A percentile compares a stretch with the other conserved stretches of the same genome.
Evolutionary conservation across 2,113 vertebrate genomes (phyloP).

Genomic region (Cranoglanis bouderius): DNA sequence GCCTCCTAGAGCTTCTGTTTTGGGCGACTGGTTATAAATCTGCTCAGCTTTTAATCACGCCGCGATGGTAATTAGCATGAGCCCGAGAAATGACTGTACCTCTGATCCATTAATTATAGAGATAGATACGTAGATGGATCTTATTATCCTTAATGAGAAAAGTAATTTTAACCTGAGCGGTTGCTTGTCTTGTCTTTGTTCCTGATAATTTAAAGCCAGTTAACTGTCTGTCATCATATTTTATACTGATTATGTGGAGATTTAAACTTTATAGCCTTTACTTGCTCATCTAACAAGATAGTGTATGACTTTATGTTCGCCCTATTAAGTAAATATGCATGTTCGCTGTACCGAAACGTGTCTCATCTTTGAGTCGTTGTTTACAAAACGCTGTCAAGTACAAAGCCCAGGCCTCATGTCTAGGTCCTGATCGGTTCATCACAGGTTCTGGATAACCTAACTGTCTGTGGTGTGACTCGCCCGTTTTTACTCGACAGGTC

Average conservation of each 20-base stretch:
- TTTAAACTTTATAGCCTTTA: constrained; percentile 15
- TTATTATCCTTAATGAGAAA: constrained; percentile 40
- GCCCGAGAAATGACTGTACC: constrained; percentile 5
- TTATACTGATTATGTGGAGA: constrained; percentile 9
- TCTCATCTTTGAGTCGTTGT: not conserved
- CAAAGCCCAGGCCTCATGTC: not conserved
- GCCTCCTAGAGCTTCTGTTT: constrained; percentile 9
- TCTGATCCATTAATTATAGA: constrained; percentile 36
- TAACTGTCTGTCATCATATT: not conserved
- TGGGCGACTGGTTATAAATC: constrained; percentile 13
- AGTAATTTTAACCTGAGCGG: constrained; percentile 21
- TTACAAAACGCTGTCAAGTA: not conserved
- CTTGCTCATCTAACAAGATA: not conserved
- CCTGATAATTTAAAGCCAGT: constrained; percentile 11
- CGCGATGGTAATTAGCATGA: constrained; percentile 20
- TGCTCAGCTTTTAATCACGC: constrained; percentile 16
- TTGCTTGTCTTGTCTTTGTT: constrained; percentile 24
- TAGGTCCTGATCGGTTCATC: not conserved
- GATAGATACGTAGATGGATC: constrained; percentile 37
- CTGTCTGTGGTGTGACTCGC: not conserved
- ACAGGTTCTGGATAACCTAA: not conserved
- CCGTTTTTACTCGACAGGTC: not conserved
- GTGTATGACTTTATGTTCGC: not conserved
- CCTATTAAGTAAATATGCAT: not conserved
- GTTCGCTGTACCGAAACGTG: not conserved